A percentile compares a stretch with the other conserved stretches of the same genome.
Evolutionary conservation across 2,113 vertebrate species (phyloP).

Genomic region (Abramis brama): DNA sequence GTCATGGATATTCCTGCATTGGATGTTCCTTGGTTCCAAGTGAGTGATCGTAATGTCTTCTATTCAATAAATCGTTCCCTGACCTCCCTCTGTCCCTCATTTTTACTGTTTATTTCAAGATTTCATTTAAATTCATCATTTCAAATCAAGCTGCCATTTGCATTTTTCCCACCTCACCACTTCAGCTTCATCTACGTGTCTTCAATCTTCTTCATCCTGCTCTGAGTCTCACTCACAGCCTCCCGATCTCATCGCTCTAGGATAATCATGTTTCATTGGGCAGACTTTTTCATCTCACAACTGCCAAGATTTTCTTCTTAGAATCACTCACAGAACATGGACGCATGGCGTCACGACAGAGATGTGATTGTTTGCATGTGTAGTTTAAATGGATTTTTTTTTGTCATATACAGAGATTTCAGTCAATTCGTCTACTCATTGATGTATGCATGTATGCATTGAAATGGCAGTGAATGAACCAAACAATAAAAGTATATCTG

Average conservation of each 20-base stretch:
- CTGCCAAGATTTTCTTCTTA: background rate
- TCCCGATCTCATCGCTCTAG: background rate
- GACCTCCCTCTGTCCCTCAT: constrained; percentile 6
- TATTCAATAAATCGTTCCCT: background rate
- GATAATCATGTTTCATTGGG: constrained; percentile 27
- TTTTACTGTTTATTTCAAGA: background rate
- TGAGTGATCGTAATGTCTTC: constrained; percentile 73
- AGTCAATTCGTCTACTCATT: background rate
- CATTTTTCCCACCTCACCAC: constrained; percentile 11
- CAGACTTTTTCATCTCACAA: background rate
- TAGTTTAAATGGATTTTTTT: background rate
- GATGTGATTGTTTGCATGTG: background rate
- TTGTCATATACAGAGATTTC: background rate
- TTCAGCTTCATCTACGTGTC: background rate
- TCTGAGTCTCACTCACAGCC: background rate
- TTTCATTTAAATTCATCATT: constrained; percentile 45
- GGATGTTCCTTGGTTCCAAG: constrained; percentile 89
- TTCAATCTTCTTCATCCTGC: constrained; percentile 8
- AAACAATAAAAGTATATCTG: background rate
- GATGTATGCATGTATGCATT: background rate
- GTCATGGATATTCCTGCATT: constrained; percentile 90
- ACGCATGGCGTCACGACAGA: background rate
- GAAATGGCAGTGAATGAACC: background rate
- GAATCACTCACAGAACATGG: constrained; percentile 9
- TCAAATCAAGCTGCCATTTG: background rate